A percentile compares a stretch with the other conserved stretches of the same genome.
phyloP scores from a whole-genome alignment of 2,113 vertebrate genomes.

The Dromiciops gliroides region DNA sequence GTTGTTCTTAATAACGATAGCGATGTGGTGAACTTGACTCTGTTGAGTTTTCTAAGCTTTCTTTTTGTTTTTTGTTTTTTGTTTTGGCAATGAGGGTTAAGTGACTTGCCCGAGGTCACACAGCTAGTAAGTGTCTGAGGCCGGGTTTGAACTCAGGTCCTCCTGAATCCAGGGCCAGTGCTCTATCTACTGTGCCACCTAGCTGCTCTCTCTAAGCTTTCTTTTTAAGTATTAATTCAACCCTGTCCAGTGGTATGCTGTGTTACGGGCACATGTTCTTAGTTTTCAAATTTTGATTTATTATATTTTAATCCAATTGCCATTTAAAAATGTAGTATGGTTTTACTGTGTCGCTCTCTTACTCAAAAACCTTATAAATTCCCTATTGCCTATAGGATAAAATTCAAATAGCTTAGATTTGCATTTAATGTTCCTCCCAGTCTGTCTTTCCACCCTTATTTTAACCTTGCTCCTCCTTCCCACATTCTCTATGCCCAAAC shows the following conservation, averaged over 20 bases:
- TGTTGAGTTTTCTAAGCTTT: not conserved
- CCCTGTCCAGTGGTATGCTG: not conserved
- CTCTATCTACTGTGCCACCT: too few relatives aligned
- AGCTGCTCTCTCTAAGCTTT: slow-evolving; percentile 1
- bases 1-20: not conserved
- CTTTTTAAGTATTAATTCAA: not conserved
- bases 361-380: slow-evolving; percentile 1
- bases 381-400: not conserved
- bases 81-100: too few relatives aligned
- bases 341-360: not conserved
- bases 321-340: not conserved
- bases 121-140: too few relatives aligned
- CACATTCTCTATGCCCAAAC: not conserved
- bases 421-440: not conserved
- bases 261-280: not conserved
- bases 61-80: too few relatives aligned
- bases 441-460: not conserved
- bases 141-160: too few relatives aligned
- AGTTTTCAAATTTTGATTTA: not conserved
- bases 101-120: too few relatives aligned
- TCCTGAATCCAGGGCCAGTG: too few relatives aligned
- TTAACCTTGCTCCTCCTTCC: not conserved
- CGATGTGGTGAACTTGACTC: slow-evolving; percentile 1
- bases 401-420: not conserved
- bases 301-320: not conserved